Base-by-base conservation (phyloP, 92 coral and sea anemone genomes). In the Desmophyllum pertusum region DNA sequence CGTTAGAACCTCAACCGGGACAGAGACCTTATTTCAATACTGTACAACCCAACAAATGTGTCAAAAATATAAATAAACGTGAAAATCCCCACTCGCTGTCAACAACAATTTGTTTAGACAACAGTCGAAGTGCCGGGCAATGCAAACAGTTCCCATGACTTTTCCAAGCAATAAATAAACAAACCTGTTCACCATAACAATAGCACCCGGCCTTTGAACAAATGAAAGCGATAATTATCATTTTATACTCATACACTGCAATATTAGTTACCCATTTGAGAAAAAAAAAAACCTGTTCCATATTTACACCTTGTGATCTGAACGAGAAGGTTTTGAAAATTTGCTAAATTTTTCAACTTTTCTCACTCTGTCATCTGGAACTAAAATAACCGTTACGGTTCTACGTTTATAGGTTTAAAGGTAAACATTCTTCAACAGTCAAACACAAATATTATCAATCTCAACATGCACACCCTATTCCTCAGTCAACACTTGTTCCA, bases 121-220 rank as follows among this genome's bases (percentile, higher is more conserved):
- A 59, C 35, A 19, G 17, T 25, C 15, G 35, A 8, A 25, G 13
- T 17, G 35, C 6, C 0, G 11, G 13, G 29, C 40, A 37, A 61
- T 40, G 37, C 52, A 64, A 29, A 41, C 23, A 29, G 11, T 64
- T 31, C 11, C 65, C 33, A 59, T 3, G 65, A 59, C 35, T 25
- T 10, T 4, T 27, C 65, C 65, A 59, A 40, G 38, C 37, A 78
- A 78, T 78, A 78, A 78, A 78, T 78, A 78, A 63, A 41, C 36
- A 78, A 63, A 41, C 36, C 25, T 2, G 27, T 68, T 68, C 73
- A 35, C 13, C 31, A 35, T 35, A 36, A 0, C 29, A 17, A 35
- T 17, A 68, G 3, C 6, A 4, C 45, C 41, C 6, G 23, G 45
- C 33, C 41, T 68, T 5, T 15, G 18, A 25, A 35, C 37, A 65